Evolutionary conservation across 2,113 vertebrate genomes (phyloP), one percentile per base, ranked within the genome.

Genomic region (Tachycineta bicolor): DNA sequence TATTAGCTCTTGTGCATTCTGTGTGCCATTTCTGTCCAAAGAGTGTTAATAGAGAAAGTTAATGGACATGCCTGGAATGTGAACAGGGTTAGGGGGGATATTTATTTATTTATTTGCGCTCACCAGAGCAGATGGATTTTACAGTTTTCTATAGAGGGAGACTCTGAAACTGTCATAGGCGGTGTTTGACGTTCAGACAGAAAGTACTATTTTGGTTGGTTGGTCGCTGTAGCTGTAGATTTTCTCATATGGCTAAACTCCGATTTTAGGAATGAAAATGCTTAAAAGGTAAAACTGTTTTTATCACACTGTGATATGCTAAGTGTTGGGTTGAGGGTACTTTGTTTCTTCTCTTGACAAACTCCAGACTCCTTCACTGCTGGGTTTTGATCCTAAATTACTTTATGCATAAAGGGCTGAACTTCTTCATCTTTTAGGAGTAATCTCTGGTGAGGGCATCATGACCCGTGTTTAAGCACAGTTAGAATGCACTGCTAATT

Each of bases 51-150:
- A 52, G 85, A 75, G 83, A 90, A 94, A 94, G 85, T 90, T 94
- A 95, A 94, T 63, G 81, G 88, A 62, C 93, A 93, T 94, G 90
- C 79, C 89, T 90, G 69, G 92, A 95, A 94, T 96, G 50, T 83
- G 90, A 73, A 95, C 73, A 76, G 53, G 70, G 34, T 62, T 73
- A 49, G 50, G 53, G 53, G 44, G 3, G 5, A 49, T 25, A 37
- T 37, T 94, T 89, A 63, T 88, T 89, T 90, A 39, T 92, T 91
- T 91, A 55, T 74, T 90, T 94, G 44, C 83, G 33, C 43, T 92
- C 37, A 24, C 91, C 62, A 37, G 62, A 96, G 60, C 80, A 94
- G 86, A 96, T 94, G 90, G 87, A 89, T 94, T 86, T 77, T 92
- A 22, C 68, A 60, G 44, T 78, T 90, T 67, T 83, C 76, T 92